phyloP scores from a whole-genome alignment of 1,140 invertebrate species.

The Eulimnadia texana region DNA sequence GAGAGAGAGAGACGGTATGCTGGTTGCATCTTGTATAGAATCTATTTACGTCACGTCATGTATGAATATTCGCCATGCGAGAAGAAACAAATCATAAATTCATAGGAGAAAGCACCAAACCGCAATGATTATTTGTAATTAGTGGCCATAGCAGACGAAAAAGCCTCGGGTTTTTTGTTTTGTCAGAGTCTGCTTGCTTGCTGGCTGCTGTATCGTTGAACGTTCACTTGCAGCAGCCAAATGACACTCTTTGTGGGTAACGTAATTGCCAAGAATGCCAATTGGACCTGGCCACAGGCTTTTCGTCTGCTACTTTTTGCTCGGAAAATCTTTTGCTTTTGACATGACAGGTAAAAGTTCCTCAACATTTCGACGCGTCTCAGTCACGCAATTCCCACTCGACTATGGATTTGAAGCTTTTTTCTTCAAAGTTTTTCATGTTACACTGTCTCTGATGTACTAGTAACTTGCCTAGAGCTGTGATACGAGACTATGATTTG shows the following conservation, averaged over 20 bases:
- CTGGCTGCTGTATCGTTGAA: background rate
- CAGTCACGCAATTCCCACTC: background rate
- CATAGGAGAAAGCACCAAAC: background rate
- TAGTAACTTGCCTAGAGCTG: background rate
- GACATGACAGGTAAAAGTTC: background rate
- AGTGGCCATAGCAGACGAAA: background rate
- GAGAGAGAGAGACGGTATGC: background rate
- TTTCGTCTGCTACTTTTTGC: background rate
- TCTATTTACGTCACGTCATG: background rate
- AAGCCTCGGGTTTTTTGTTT: background rate
- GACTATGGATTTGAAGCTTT: background rate
- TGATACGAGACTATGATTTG: too few species aligned
- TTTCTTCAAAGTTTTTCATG: background rate
- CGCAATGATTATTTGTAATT: background rate
- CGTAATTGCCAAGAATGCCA: background rate
- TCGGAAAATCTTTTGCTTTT: background rate
- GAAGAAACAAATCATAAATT: background rate
- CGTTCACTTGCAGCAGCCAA: background rate
- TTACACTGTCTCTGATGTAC: background rate
- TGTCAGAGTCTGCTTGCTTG: background rate
- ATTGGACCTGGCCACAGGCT: background rate
- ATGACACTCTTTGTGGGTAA: background rate
- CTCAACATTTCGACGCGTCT: background rate
- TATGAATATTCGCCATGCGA: background rate
- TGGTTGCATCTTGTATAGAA: background rate